A percentile compares a stretch with the other conserved stretches of the same genome.
phyloP scores from a whole-genome alignment of 2,797 vertebrate species.

The Muscicapa comitata region DNA sequence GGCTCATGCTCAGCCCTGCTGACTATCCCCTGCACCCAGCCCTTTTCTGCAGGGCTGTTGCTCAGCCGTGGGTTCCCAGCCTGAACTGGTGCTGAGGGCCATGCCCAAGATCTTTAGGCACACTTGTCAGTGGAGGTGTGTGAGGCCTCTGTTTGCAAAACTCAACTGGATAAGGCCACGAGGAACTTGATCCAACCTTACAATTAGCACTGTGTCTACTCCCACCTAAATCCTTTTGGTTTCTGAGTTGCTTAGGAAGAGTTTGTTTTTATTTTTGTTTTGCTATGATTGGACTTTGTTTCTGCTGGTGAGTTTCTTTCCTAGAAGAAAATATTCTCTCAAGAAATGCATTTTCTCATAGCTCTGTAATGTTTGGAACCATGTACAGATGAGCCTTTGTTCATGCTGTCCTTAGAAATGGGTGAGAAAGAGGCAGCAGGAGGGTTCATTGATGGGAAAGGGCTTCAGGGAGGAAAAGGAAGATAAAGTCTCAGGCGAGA shows the following conservation, averaged over 20 bases:
- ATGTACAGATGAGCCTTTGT: neutral
- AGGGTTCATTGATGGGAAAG: neutral
- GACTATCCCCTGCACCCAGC: neutral
- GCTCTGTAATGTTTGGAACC: neutral
- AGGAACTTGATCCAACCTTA: neutral
- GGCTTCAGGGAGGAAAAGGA: neutral
- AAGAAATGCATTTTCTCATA: neutral
- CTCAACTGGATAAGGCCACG: neutral
- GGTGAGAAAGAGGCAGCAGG: neutral
- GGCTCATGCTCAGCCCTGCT: neutral
- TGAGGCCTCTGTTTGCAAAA: neutral
- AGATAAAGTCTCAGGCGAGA: rapidly evolving
- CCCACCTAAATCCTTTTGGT: neutral
- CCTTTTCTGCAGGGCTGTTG: neutral
- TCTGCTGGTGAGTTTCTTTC: neutral
- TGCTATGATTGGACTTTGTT: neutral
- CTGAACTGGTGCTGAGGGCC: neutral
- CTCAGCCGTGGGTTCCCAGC: neutral
- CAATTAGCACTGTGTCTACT: neutral
- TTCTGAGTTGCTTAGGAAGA: neutral
- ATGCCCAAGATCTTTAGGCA: neutral
- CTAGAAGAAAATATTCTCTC: neutral
- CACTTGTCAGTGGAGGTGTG: neutral
- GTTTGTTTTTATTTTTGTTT: neutral
- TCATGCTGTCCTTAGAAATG: neutral